Evolutionary conservation across 2,797 vertebrate species (phyloP), one percentile per base, ranked within the genome.

Genomic region (Denticeps clupeoides): DNA sequence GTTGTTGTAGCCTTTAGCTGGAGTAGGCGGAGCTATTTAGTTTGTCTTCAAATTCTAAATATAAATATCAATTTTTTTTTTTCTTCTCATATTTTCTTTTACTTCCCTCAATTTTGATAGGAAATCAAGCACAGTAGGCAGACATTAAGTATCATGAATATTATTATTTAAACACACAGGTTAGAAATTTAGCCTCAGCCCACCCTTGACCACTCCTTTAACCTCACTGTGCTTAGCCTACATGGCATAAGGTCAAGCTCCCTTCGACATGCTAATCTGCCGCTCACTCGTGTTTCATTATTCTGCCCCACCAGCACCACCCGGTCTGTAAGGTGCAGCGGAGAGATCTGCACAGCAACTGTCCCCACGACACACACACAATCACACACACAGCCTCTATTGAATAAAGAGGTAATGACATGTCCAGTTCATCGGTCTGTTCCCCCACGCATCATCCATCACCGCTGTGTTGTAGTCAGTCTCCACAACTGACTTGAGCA

Each of bases 401-500:
- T n/a, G n/a, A n/a, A 77, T 76, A 73, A 80, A 83, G 81, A 84
- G 85, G n/a, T n/a, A n/a, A n/a, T n/a, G n/a, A n/a, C 86, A 86
- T 90, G 89, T 82, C 85, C 85, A 87, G 84, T 86, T 87, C 78
- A 82, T 51, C 47, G 21, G 83, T 83, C 66, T 92, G 87, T 92
- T 90, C 86, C 85, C 62, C 65, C 64, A 58, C 65, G 63, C 62
- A 72, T 70, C 68, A 73, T 69, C 69, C 68, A 63, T n/a, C n/a
- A n/a, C n/a, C n/a, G n/a, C n/a, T n/a, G n/a, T 85, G 87, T 89
- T 89, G 87, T 90, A 86, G 87, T 91, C 89, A 78, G 88, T 89
- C 85, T 81, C 85, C 64, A 85, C 75, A 79, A 85, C 89, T 89
- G 91, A 91, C 82, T 68, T 83, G 84, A 84, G 86, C 90, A 86